Evolutionary conservation across 2,888 invertebrate species (phyloP).

Genomic region (Zootermopsis nevadensis): DNA sequence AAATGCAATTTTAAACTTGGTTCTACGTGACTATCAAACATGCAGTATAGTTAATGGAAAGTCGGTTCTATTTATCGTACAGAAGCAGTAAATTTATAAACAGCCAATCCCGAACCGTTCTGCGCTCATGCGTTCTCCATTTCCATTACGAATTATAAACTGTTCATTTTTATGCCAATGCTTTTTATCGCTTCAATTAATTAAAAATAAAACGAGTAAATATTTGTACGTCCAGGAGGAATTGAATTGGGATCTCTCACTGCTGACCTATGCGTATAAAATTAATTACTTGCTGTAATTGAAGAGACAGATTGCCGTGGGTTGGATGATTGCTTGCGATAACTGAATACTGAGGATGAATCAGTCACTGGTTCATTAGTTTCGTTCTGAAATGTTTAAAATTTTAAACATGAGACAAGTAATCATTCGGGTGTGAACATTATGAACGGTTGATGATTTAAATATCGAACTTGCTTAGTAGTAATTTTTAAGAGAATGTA

Average conservation of each 20-base stretch:
- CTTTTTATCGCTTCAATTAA: conserved; percentile 22
- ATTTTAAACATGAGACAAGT: neutral
- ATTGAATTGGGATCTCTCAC: neutral
- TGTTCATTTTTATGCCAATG: conserved; percentile 18
- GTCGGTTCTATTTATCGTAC: too few relatives aligned
- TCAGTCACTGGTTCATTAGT: neutral
- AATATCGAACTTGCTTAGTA: neutral
- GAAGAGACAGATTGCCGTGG: neutral
- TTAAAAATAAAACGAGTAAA: conserved; percentile 21
- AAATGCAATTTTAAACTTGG: too few relatives aligned
- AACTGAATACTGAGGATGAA: neutral
- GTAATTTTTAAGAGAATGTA: too few relatives aligned
- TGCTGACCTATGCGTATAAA: neutral
- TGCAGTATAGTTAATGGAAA: too few relatives aligned
- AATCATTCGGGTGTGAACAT: neutral
- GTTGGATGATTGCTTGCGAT: neutral
- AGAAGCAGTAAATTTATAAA: too few relatives aligned
- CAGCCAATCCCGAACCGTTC: neutral
- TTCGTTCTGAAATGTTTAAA: neutral
- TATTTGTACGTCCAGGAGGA: conserved; percentile 9
- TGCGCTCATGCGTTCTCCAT: neutral
- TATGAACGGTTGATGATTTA: neutral
- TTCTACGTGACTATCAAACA: too few relatives aligned
- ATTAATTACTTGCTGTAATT: conserved; percentile 18
- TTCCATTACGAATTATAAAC: conserved; percentile 1